Evolutionary conservation across 2,113 vertebrate genomes (phyloP).

Genomic region (Typhlomys cinereus): DNA sequence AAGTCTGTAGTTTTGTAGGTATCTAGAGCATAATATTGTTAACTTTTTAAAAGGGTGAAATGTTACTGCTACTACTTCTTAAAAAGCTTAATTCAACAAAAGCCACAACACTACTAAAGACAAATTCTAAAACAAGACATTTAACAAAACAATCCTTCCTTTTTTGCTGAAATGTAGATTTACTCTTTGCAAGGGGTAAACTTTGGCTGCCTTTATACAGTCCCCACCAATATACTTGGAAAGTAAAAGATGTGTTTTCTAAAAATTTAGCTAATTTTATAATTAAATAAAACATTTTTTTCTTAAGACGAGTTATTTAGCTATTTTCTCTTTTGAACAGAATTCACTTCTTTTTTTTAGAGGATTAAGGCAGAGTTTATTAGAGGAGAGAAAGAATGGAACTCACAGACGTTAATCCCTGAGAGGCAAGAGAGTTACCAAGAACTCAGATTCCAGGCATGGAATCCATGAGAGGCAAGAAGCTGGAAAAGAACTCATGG

Average conservation of each 20-base stretch:
- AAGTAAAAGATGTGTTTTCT: slow-evolving; percentile 52
- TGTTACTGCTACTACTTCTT: background rate
- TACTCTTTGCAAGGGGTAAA: background rate
- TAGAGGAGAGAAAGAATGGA: too few relatives aligned
- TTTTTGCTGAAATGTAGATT: slow-evolving; percentile 39
- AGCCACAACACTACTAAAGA: background rate
- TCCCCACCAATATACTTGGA: background rate
- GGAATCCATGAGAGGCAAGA: too few relatives aligned
- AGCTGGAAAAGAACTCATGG: too few relatives aligned
- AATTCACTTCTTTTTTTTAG: background rate
- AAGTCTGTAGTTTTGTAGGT: background rate
- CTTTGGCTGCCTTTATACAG: background rate
- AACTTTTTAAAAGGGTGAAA: slow-evolving; percentile 37
- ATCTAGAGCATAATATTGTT: background rate
- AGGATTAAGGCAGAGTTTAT: too few relatives aligned
- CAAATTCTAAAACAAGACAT: background rate
- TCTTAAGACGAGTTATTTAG: background rate
- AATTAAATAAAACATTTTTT: slow-evolving; percentile 2
- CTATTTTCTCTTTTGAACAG: slow-evolving; percentile 26
- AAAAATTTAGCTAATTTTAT: background rate
- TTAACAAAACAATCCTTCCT: slow-evolving; percentile 7
- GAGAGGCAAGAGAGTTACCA: too few relatives aligned
- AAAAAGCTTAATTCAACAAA: slow-evolving; percentile 33
- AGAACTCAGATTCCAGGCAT: too few relatives aligned
- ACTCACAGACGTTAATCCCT: too few relatives aligned